Evolutionary conservation across 2,113 vertebrate genomes (phyloP).

Genomic region (Plecturocebus donacophilus): DNA sequence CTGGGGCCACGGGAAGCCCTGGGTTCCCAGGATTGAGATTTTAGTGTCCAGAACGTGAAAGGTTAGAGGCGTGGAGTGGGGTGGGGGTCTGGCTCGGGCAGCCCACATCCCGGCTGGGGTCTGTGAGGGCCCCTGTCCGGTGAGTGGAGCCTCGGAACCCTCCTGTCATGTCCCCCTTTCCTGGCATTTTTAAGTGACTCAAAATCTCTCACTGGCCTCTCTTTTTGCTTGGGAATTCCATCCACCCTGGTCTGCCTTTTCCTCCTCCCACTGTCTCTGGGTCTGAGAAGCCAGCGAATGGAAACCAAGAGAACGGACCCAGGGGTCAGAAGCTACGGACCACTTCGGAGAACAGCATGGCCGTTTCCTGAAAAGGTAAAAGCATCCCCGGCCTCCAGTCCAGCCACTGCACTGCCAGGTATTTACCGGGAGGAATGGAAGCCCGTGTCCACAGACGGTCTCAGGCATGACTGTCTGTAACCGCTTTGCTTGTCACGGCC

Average conservation of each 20-base stretch:
- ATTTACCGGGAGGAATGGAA: rapidly evolving
- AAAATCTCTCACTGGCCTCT: rapidly evolving
- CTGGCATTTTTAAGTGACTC: neutral
- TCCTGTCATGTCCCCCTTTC: neutral
- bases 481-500: no score
- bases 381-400: rapidly evolving
- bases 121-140: rapidly evolving
- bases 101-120: neutral
- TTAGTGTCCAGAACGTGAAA: rapidly evolving
- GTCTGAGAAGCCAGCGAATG: neutral
- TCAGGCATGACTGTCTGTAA: rapidly evolving
- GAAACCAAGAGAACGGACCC: neutral
- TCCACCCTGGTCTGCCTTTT: neutral
- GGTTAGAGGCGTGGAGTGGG: neutral
- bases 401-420: no score
- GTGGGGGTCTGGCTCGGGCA: neutral
- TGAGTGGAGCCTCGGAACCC: neutral
- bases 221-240: neutral
- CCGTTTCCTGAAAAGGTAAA: neutral
- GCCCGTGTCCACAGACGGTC: neutral
- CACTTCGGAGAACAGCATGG: neutral
- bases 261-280: neutral
- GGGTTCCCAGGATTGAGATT: neutral
- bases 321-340: neutral
- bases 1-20: neutral